Percentiles rank a stretch among this genome's conserved stretches.
Evolutionary conservation across 2,113 vertebrate genomes (phyloP).

Genomic region (Telmatochromis brachygnathus): DNA sequence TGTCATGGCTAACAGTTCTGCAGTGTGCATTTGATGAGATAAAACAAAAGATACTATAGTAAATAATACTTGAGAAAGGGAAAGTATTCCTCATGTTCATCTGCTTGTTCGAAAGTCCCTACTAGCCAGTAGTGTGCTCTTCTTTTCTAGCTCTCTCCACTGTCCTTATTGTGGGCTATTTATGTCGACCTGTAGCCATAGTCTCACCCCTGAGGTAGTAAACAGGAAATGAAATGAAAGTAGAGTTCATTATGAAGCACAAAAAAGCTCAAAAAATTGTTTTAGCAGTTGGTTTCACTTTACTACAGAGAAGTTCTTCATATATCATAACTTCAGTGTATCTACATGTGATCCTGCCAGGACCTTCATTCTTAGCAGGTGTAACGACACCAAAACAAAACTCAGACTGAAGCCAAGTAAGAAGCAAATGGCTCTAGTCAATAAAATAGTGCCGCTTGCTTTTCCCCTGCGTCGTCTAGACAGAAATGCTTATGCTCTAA

Average conservation of each 20-base stretch:
- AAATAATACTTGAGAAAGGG: background rate
- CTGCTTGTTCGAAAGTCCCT: background rate
- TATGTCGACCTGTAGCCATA: background rate
- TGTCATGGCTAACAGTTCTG: background rate
- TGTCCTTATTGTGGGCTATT: background rate
- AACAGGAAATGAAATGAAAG: background rate
- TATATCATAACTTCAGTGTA: background rate
- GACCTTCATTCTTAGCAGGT: background rate
- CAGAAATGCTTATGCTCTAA: slow-evolving; percentile 8
- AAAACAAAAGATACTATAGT: background rate
- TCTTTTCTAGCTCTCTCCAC: background rate
- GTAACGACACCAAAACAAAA: background rate
- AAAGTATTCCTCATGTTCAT: background rate
- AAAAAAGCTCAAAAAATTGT: background rate
- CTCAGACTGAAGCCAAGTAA: slow-evolving; percentile 3
- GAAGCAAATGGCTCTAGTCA: slow-evolving; percentile 37
- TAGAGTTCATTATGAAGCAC: background rate
- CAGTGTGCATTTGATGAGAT: background rate
- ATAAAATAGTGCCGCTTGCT: slow-evolving; percentile 26
- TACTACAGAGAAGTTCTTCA: background rate
- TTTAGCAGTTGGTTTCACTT: background rate
- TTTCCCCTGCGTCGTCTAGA: slow-evolving; percentile 40
- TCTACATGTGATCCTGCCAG: background rate
- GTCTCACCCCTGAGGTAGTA: background rate
- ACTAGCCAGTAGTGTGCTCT: background rate